Conservation (phyloP, 2,888 invertebrate genomes). For the Acleris cristana region DNA sequence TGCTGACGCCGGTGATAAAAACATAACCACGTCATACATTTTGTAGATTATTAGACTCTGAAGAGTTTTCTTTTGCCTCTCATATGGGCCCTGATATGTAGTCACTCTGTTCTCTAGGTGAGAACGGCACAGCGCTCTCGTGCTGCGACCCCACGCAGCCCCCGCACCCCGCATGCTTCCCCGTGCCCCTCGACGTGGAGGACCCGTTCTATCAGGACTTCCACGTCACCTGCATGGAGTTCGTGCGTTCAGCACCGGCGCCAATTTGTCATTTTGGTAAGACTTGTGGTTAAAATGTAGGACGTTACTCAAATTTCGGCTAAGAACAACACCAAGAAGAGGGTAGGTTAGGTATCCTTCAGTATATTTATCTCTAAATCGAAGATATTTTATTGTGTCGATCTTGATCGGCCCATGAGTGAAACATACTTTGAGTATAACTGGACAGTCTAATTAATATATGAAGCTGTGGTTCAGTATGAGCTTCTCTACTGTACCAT, state of each 20-base stretch:
- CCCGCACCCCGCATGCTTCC: constrained; percentile 91
- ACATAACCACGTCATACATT: not conserved
- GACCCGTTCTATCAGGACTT: constrained; percentile 88
- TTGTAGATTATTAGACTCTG: not conserved
- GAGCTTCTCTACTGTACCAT: too few species aligned
- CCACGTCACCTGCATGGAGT: constrained; percentile 92
- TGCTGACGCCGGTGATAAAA: too few species aligned
- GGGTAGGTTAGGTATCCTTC: too few species aligned
- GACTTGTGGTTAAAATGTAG: constrained; percentile 22
- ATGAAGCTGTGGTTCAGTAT: too few species aligned
- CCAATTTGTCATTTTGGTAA: constrained; percentile 89
- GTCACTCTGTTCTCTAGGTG: constrained; percentile 60
- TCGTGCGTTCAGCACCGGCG: constrained; percentile 91
- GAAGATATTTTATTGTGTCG: too few species aligned
- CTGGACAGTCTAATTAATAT: too few species aligned
- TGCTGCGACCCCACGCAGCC: constrained; percentile 84
- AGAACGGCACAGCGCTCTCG: constrained; percentile 87
- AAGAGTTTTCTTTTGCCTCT: not conserved
- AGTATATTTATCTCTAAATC: too few species aligned
- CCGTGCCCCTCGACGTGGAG: constrained; percentile 85
- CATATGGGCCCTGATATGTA: not conserved
- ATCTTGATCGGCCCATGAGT: too few species aligned
- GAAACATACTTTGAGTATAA: too few species aligned
- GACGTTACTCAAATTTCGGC: too few species aligned
- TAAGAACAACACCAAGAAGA: too few species aligned